Evolutionary conservation across 2,113 vertebrate species (phyloP), one percentile per base, ranked within the genome.

Genomic region (Numenius arquata): DNA sequence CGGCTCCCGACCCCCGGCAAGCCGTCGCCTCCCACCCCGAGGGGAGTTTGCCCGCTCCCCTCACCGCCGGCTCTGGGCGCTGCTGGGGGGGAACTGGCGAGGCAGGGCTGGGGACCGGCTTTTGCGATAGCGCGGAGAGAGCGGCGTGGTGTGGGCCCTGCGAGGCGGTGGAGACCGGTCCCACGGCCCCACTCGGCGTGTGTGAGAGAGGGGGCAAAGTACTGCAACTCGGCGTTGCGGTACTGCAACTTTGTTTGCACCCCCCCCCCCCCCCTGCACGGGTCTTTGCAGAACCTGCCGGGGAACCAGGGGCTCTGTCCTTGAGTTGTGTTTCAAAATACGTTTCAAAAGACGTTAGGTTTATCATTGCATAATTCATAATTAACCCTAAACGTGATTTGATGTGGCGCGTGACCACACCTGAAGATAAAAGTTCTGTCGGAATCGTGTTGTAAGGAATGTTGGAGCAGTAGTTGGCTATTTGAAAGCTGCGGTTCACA

Each of bases 171-270:
- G 55, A 26, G 16, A 15, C 20, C 1, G 1, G 12, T 26, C 6
- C n/a, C 43, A 1, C 3, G 3, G 32, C 47, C 25, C 48, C 6
- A 2, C 55, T 17, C 1, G 3, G 52, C 1, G 19, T 15, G 12
- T 11, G 25, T 2, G 19, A 30, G 19, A 29, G 1, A 8, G 16
- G 10, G 21, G 20, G 5, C 29, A 12, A 32, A 3, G 26, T 6
- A 3, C 9, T 0, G 58, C n/a, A 0, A 3, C 2, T 43, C 4
- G 4, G 30, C n/a, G n/a, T n/a, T n/a, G n/a, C n/a, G n/a, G n/a
- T n/a, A n/a, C n/a, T n/a, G n/a, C n/a, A n/a, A n/a, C 36, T 18
- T 45, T 45, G 27, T 32, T 43, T 32, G 41, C 29, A 15, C 8
- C 6, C 41, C 41, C 41, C 36, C 36, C n/a, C 8, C 8, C 8